Conservation (phyloP, 2,113 vertebrate genomes). For the Coregonus clupeaformis region DNA sequence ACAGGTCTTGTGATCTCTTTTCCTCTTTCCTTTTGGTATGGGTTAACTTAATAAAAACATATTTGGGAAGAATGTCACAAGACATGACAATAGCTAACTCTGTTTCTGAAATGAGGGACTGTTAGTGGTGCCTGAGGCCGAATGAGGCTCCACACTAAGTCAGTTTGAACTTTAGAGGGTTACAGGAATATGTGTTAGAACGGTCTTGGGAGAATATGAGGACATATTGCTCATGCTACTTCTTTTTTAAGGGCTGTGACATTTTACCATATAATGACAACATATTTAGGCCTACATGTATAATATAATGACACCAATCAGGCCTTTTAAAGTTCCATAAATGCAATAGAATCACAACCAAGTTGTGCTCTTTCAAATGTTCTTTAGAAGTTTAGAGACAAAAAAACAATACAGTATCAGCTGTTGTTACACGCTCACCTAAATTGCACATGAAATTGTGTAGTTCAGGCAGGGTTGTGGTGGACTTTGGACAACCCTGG, state of each 20-base stretch:
- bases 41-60: slow-evolving; percentile 13
- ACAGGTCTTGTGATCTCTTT: slow-evolving; percentile 46
- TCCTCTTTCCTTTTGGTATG: slow-evolving; percentile 11
- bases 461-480: background rate
- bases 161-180: slow-evolving; percentile 43
- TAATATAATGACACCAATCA: background rate
- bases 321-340: background rate
- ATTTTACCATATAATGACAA: too few relatives aligned
- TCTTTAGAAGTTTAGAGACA: too few relatives aligned
- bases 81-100: slow-evolving; percentile 53
- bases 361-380: background rate
- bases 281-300: too few relatives aligned
- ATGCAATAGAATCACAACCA: background rate
- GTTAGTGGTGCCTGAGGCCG: slow-evolving; percentile 28
- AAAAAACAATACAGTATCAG: background rate
- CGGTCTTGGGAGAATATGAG: too few relatives aligned
- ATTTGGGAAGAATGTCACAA: slow-evolving; percentile 62
- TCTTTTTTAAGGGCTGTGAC: too few relatives aligned
- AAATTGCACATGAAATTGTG: background rate
- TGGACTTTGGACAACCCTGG: background rate
- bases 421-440: background rate
- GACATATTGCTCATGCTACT: too few relatives aligned
- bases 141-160: slow-evolving; percentile 28
- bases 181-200: too few relatives aligned
- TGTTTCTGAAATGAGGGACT: slow-evolving; percentile 39